Percentiles rank a stretch among this genome's conserved stretches.
phyloP scores from a whole-genome alignment of 2,113 vertebrate species.

The Rostratula benghalensis region DNA sequence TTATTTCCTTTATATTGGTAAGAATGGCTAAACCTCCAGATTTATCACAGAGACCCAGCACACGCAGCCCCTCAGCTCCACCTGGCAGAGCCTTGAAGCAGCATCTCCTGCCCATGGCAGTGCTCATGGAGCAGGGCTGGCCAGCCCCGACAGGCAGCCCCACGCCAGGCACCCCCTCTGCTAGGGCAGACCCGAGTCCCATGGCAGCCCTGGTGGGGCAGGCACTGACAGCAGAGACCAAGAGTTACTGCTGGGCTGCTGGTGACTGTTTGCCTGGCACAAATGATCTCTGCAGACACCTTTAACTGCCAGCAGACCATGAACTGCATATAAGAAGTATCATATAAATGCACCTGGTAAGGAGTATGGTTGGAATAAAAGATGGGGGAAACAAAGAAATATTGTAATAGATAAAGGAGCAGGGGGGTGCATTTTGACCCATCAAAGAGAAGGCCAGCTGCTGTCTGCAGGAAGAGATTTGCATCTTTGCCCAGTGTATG shows the following conservation, averaged over 20 bases:
- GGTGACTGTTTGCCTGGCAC: neutral
- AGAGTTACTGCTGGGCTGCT: neutral
- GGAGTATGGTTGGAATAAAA: neutral
- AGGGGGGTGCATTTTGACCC: neutral
- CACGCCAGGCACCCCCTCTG: neutral
- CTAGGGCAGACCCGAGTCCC: neutral
- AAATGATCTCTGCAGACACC: neutral
- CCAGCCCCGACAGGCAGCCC: neutral
- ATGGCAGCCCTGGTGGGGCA: neutral
- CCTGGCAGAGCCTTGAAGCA: neutral
- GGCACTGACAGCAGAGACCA: fast-evolving
- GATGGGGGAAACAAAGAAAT: neutral
- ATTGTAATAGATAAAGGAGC: neutral
- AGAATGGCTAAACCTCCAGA: neutral
- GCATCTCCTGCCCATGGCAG: neutral
- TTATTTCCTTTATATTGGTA: neutral
- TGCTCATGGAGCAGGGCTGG: neutral
- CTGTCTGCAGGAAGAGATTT: neutral
- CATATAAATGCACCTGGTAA: neutral
- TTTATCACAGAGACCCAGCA: too few species aligned
- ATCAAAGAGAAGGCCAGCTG: neutral
- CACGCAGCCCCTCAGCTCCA: neutral
- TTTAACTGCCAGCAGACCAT: neutral
- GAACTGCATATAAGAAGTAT: neutral
- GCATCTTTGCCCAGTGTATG: neutral